A percentile compares a stretch with the other conserved stretches of the same genome.
Evolutionary conservation across 2,113 vertebrate species (phyloP).

Genomic region (Paramormyrops kingsleyae): DNA sequence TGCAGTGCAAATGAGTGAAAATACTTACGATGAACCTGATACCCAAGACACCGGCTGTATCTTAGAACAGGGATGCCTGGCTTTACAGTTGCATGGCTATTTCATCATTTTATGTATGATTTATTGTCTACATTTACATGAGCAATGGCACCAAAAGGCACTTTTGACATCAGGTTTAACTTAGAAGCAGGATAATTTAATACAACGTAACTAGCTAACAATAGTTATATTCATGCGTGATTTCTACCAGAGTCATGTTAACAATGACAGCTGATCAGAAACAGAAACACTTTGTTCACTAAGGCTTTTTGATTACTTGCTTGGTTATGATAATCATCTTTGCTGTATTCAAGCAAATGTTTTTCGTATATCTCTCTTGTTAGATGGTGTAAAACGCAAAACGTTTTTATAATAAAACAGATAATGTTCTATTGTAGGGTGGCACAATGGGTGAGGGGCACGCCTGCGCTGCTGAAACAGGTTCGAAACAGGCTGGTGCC

Average conservation of each 20-base stretch:
- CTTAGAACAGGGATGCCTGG: background rate
- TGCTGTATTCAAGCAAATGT: background rate
- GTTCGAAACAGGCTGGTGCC: background rate
- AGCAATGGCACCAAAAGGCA: background rate
- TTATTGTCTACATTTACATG: background rate
- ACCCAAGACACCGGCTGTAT: background rate
- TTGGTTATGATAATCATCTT: background rate
- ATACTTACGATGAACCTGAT: background rate
- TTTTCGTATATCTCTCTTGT: background rate
- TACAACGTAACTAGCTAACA: background rate
- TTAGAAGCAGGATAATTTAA: background rate
- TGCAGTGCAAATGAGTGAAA: background rate
- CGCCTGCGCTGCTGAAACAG: background rate
- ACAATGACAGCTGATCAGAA: background rate
- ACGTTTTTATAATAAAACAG: background rate
- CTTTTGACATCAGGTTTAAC: background rate
- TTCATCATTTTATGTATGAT: background rate
- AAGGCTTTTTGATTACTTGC: background rate
- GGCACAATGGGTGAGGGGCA: background rate
- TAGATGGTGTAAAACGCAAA: background rate
- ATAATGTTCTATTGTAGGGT: background rate
- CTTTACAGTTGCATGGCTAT: background rate
- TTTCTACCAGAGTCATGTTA: background rate
- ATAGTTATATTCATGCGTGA: background rate
- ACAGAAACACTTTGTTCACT: background rate